Base-by-base conservation (phyloP, 2,888 invertebrate species). In the Diabrotica balteata region DNA sequence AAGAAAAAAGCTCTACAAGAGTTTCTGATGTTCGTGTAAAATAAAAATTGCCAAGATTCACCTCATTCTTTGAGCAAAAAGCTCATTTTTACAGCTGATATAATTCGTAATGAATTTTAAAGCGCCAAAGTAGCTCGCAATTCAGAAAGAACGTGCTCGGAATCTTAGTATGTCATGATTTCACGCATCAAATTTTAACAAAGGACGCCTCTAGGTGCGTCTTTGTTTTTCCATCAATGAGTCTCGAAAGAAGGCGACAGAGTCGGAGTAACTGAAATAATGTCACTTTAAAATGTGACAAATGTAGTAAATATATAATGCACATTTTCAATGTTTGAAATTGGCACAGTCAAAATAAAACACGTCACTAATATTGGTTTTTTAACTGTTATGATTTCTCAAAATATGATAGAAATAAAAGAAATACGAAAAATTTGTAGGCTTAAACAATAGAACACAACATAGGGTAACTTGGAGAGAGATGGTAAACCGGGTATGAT, bases 41-140 rank as follows among this genome's bases (percentile, higher is more conserved):
- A 67, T 68, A 66, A 66, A 64, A 59, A 66, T 64, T 59, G 62
- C 50, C 62, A 50, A 11, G 66, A 66, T 67, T 62, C 63, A 59
- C 63, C 47, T 55, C 70, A 61, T 65, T 65, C 65, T 65, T 62
- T 63, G 61, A 68, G 70, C 65, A 69, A 71, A 80, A 80, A 75
- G 78, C 77, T 77, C 80, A 80, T 83, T 83, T 82, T 83, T 82
- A 82, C 82, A 81, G 81, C 80, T 81, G 82, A 83, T 82, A 81
- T 82, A 82, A 82, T 83, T 82, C 81, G 80, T 83, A 83, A 84
- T 83, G 83, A 84, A 84, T 83, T 83, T 83, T 81, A 82, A 82
- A 83, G 80, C 78, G 81, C 79, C 77, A 80, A 78, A 81, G 81
- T 82, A 79, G 81, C 81, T 80, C 77, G 80, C 83, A 82, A 83